Percentiles rank a stretch among this genome's conserved stretches.
phyloP scores from a whole-genome alignment of 2,888 invertebrate species.

The Patella pellucida region DNA sequence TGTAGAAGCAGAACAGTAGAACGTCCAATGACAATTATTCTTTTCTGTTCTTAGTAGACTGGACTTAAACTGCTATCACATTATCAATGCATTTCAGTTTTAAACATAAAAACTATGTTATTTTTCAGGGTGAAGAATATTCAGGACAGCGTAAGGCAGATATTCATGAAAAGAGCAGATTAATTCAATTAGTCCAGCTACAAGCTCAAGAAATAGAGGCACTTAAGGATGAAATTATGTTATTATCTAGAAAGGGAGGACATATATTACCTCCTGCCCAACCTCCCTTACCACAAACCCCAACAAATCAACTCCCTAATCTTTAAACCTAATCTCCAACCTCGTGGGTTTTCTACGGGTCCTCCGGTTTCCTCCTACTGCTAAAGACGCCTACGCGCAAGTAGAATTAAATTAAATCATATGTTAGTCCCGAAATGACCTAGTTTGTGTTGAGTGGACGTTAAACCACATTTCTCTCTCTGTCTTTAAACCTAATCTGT shows the following conservation, averaged over 20 bases:
- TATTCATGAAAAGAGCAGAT: slow-evolving; percentile 65
- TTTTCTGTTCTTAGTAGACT: no score
- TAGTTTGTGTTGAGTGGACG: no score
- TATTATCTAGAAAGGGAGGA: slow-evolving; percentile 71
- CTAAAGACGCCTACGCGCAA: no score
- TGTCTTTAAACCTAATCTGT: background rate
- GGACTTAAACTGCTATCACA: no score
- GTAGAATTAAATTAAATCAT: no score
- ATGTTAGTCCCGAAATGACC: no score
- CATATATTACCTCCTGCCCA: slow-evolving; percentile 71
- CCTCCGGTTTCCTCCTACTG: no score
- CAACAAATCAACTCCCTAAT: slow-evolving; percentile 47
- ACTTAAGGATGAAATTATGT: slow-evolving; percentile 70
- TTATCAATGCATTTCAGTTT: no score
- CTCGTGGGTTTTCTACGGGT: no score
- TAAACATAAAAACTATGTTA: background rate
- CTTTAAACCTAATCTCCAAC: background rate
- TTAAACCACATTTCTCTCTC: no score
- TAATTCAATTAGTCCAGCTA: slow-evolving; percentile 69
- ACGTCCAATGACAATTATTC: no score
- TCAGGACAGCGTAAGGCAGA: slow-evolving; percentile 63
- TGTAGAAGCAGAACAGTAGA: no score
- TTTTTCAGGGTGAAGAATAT: slow-evolving; percentile 64
- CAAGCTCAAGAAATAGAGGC: slow-evolving; percentile 71
- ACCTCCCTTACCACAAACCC: slow-evolving; percentile 63